Percentiles rank a stretch among this genome's conserved stretches.
phyloP scores from a whole-genome alignment of 2,113 vertebrate genomes.

The Pantherophis guttatus region DNA sequence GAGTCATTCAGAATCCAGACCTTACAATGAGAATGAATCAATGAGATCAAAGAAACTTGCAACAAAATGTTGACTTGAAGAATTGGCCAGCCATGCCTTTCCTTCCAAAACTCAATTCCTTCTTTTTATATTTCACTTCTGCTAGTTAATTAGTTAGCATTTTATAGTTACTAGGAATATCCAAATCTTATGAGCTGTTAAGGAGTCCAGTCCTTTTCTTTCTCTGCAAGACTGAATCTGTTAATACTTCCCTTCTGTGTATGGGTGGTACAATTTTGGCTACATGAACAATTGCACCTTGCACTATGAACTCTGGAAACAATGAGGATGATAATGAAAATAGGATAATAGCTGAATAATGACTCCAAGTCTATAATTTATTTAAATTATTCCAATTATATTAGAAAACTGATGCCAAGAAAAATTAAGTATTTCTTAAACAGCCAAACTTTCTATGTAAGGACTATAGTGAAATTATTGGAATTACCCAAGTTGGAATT shows the following conservation, averaged over 20 bases:
- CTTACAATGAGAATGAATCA: background rate
- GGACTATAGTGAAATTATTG: conserved; percentile 6
- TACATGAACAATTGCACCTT: background rate
- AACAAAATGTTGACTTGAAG: background rate
- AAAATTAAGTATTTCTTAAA: background rate
- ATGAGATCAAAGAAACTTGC: background rate
- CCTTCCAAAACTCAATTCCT: background rate
- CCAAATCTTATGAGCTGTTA: background rate
- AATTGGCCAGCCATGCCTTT: background rate
- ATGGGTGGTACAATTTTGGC: background rate
- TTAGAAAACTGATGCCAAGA: background rate
- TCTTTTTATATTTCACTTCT: background rate
- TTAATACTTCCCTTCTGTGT: background rate
- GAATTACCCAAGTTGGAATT: conserved; percentile 19
- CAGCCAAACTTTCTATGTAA: conserved; percentile 8
- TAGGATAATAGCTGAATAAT: background rate
- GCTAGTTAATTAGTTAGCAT: background rate
- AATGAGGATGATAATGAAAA: background rate
- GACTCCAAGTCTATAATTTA: background rate
- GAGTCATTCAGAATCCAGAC: background rate
- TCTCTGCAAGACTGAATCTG: background rate
- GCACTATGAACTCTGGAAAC: background rate
- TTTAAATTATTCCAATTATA: background rate
- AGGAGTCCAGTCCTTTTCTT: background rate
- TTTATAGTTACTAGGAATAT: background rate